Conservation (phyloP, 2,797 vertebrate species). For the Ctenochaetus hawaiiensis region DNA sequence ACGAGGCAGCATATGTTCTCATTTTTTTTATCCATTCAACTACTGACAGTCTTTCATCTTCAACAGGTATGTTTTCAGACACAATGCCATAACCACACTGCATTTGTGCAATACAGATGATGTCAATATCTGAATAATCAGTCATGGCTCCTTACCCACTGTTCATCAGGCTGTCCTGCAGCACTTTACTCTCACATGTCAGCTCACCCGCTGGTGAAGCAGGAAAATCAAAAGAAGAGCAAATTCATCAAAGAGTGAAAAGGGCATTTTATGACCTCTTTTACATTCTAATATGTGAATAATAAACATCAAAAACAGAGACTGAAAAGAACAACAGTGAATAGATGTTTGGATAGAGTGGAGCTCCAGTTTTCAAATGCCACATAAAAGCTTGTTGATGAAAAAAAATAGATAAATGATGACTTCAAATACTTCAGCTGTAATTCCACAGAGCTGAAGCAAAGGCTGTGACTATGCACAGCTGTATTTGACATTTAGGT, state of each 20-base stretch:
- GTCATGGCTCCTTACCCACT: slow-evolving; percentile 88
- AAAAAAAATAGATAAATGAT: not conserved
- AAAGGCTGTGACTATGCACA: not conserved
- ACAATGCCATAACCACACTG: slow-evolving; percentile 8
- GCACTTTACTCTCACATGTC: slow-evolving; percentile 89
- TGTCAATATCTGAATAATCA: not conserved
- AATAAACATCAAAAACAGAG: not conserved
- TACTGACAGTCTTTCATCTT: not conserved
- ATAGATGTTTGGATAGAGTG: not conserved
- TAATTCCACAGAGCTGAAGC: not conserved
- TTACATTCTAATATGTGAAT: not conserved
- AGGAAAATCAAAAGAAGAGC: not conserved
- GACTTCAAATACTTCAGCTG: not conserved
- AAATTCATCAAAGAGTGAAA: slow-evolving; percentile 9
- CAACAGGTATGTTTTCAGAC: not conserved
- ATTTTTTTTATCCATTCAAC: slow-evolving; percentile 11
- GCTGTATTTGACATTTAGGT: slow-evolving; percentile 8
- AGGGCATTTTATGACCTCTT: not conserved
- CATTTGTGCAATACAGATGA: not conserved
- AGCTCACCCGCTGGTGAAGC: slow-evolving; percentile 87
- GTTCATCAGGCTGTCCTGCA: slow-evolving; percentile 95
- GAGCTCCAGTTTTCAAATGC: not conserved
- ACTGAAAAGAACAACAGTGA: not conserved
- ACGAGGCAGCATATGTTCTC: not conserved
- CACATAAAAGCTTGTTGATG: not conserved